Base-by-base conservation (phyloP, 2,888 invertebrate species). In the Melieria picta region DNA sequence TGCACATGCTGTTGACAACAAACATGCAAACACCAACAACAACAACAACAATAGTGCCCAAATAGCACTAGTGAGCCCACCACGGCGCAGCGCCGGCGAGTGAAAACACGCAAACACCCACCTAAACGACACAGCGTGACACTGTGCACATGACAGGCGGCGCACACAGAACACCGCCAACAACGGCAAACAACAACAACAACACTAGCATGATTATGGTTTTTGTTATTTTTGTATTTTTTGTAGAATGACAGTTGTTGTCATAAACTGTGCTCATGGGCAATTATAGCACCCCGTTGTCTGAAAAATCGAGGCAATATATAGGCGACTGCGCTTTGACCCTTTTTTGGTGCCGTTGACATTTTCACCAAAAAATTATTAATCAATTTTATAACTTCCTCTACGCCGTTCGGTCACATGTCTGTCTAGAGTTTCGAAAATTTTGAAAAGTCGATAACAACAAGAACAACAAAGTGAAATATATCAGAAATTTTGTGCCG, bases 1-100 rank as follows among this genome's bases (percentile, higher is more conserved):
- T 67, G 52, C 67, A 60, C 60, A 67, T 48, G 67, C 50, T 60
- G 60, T 67, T 67, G 67, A 67, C 67, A 67, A 67, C 67, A 67
- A 67, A 52, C 47, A 43, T 45, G 67, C 60, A 60, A 67, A 67
- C 67, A 67, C 5, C 4, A 6, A 60, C 45, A 61, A 60, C 42
- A 9, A 11, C 46, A 3, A 5, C 16, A 47, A 47, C 46, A 58
- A 58, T 11, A 58, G 30, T 30, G 2, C 30, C 30, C 30, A 30
- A 30, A 30, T 7, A 45, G 9, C 30, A 30, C 30, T 30, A 4
- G 48, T 6, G 48, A 30, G 30, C 30, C 30, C 30, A 30, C 30
- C 30, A 30, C 30, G 30, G 30, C 30, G 30, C 30, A 30, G 10
- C 10, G n/a, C 46, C 56, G 42, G 48, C 10, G 6, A 13, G 7